phyloP scores from a whole-genome alignment of 2,113 vertebrate species.

The Phylloscopus trochilus region DNA sequence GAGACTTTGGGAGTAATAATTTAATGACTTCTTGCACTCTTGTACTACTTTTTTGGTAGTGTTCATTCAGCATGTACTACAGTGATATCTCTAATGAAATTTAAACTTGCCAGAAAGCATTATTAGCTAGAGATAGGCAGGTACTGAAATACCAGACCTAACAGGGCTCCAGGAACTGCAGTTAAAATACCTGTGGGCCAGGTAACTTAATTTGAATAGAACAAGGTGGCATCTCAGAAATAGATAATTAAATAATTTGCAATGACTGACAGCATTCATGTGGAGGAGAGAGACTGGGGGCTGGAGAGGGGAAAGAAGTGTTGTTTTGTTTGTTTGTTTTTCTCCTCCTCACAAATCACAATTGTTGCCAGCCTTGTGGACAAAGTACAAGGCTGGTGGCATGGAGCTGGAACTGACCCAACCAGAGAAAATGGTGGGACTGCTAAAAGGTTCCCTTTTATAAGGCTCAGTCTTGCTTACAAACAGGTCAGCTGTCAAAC shows the following conservation, averaged over 20 bases:
- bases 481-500: background rate
- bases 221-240: background rate
- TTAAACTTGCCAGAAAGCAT: conserved; percentile 38
- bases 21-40: conserved; percentile 72
- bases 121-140: conserved; percentile 32
- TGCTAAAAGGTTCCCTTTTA: background rate
- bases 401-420: background rate
- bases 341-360: background rate
- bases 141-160: conserved; percentile 1
- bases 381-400: background rate
- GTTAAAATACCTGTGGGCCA: background rate
- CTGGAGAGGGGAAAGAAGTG: background rate
- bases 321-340: background rate
- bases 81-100: conserved; percentile 49
- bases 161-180: background rate
- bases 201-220: background rate
- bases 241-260: background rate
- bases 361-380: background rate
- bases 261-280: background rate
- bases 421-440: background rate
- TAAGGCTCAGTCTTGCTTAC: background rate
- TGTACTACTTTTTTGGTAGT: conserved; percentile 66
- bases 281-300: background rate
- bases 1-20: conserved; percentile 71
- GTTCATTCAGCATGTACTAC: conserved; percentile 48